These are phyloP conservation scores for Urophycis tenuis DNA, from an alignment of 2,797 vertebrate species.

Conservation along the genomic window DNA sequence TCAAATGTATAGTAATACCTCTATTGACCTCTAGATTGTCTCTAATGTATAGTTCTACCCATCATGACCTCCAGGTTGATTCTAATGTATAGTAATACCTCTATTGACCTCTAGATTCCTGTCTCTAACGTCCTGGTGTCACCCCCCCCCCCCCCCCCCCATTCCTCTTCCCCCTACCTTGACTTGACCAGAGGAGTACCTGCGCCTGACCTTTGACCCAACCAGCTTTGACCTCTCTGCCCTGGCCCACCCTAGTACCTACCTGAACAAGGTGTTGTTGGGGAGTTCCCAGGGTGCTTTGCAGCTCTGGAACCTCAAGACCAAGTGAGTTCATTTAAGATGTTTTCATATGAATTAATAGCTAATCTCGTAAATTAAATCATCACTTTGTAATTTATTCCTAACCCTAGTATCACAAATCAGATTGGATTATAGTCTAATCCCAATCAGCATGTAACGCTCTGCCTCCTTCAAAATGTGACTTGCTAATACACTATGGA, in stretches of 20 bases:
- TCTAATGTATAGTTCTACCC: too few relatives aligned
- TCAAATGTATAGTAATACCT: too few relatives aligned
- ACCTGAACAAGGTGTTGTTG: conserved; percentile 93
- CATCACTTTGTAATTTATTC: too few relatives aligned
- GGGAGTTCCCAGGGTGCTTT: conserved; percentile 87
- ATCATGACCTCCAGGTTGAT: too few relatives aligned
- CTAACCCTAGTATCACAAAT: too few relatives aligned
- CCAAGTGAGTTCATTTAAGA: conserved; percentile 66
- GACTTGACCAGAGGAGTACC: conserved; percentile 77
- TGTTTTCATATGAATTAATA: neutral
- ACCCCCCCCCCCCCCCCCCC: neutral
- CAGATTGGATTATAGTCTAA: too few relatives aligned
- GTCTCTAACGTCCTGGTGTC: neutral
- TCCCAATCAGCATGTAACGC: too few relatives aligned
- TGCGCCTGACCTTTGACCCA: conserved; percentile 81
- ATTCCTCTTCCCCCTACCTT: neutral
- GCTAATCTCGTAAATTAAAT: too few relatives aligned
- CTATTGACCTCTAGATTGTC: too few relatives aligned
- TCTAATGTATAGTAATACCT: too few relatives aligned
- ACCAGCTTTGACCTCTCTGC: conserved; percentile 80
- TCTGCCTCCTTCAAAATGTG: too few relatives aligned
- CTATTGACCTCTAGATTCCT: neutral
- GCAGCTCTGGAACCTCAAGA: conserved; percentile 95
- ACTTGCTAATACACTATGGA: too few relatives aligned
- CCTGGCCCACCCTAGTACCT: conserved; percentile 91